These are phyloP conservation scores for Pteronotus mesoamericanus DNA, from an alignment of 2,797 vertebrate genomes.

Conservation along the genomic window DNA sequence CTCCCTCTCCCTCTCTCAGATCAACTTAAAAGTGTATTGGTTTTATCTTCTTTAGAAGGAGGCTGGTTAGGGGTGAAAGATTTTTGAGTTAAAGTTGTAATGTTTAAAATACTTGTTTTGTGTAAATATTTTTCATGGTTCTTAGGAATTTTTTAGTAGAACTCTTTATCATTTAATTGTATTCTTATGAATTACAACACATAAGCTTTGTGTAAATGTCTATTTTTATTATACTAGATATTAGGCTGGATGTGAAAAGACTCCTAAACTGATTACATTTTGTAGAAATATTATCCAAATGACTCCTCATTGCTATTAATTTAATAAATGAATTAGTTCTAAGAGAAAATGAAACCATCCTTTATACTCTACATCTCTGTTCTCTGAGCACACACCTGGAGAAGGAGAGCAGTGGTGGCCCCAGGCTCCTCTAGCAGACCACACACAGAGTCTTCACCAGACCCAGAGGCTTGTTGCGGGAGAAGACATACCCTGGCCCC, in stretches of 20 bases:
- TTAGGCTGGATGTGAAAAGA: neutral
- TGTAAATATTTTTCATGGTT: neutral
- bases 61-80: neutral
- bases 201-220: neutral
- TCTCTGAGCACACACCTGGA: neutral
- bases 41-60: neutral
- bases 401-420: neutral
- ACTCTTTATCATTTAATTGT: neutral
- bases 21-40: neutral
- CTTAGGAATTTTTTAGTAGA: neutral
- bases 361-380: neutral
- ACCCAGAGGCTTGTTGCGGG: fast-evolving
- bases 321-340: neutral
- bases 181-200: neutral
- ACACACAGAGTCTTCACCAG: fast-evolving
- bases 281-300: neutral
- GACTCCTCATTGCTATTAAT: neutral
- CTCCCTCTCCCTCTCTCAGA: neutral
- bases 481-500: neutral
- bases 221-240: neutral
- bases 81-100: neutral
- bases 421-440: fast-evolving
- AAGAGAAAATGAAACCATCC: neutral
- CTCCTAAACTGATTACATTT: neutral
- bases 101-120: neutral